Evolutionary conservation across 2,797 vertebrate genomes (phyloP), one percentile per base, ranked within the genome.

Genomic region (Lacerta viridis): DNA sequence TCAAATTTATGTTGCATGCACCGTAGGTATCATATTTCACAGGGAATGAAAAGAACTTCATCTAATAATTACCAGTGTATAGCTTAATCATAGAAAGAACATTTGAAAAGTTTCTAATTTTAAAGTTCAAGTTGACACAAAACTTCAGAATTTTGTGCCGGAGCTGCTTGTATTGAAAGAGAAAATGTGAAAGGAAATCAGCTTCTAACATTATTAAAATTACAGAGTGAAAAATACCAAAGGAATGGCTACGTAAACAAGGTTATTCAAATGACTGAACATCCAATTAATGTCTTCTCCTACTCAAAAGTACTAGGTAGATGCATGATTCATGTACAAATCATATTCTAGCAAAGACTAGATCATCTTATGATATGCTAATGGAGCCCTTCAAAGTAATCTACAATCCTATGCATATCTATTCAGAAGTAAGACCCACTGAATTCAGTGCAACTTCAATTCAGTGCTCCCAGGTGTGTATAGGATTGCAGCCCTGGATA

Each of bases 201-300:
- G 8, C 0, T 72, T 76, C 87, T 50, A 79, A 20, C 15, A 87
- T 36, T 18, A n/a, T 66, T 83, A 69, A 83, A 83, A 90, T 87
- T 72, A 76, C 92, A 59, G 69, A 90, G 33, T 64, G 13, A 77
- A 85, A 87, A 87, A 91, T 90, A 72, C n/a, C 87, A 33, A 18
- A 25, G 33, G 5, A 88, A 89, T 43, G 75, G 33, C 81, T 87
- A 55, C 33, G 29, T n/a, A 36, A 86, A 81, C 0, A 77, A 78
- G 36, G 46, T 41, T 46, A 20, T 84, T 66, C 74, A 27, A 83
- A 39, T 50, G 64, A 68, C 85, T 2, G 55, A 80, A 83, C 10
- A 11, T 7, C 66, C 20, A 84, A 25, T 81, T 64, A 15, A 50
- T 83, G 88, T 7, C 88, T 72, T 0, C 0, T 74, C 46, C 61